Evolutionary conservation across 2,113 vertebrate species (phyloP).

Genomic region (Arvicanthis niloticus): DNA sequence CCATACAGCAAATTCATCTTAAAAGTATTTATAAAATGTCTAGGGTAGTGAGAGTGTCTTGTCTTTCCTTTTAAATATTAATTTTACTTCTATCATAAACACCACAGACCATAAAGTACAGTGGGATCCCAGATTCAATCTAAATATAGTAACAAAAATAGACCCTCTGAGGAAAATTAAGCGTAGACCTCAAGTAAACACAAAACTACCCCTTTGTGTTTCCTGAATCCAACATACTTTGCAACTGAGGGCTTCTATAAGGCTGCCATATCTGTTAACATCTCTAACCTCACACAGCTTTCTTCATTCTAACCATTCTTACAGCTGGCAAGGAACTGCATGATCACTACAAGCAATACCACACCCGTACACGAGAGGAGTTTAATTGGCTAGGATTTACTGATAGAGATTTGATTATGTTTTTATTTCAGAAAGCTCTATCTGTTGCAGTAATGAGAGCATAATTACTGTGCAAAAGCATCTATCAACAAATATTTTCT

Average conservation of each 20-base stretch:
- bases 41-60: neutral
- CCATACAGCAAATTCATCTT: neutral
- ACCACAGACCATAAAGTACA: neutral
- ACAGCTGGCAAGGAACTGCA: slow-evolving; percentile 31
- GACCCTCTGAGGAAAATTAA: neutral
- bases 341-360: neutral
- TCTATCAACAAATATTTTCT: slow-evolving; percentile 60
- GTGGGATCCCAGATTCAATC: neutral
- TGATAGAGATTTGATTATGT: slow-evolving; percentile 52
- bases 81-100: neutral
- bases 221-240: neutral
- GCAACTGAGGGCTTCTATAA: neutral
- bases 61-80: neutral
- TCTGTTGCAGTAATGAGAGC: slow-evolving; percentile 56
- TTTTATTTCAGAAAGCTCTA: slow-evolving; percentile 64
- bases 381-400: slow-evolving; percentile 47
- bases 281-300: neutral
- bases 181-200: neutral
- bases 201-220: neutral
- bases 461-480: slow-evolving; percentile 59
- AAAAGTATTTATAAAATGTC: neutral
- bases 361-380: neutral
- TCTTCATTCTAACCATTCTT: slow-evolving; percentile 47
- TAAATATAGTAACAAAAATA: neutral
- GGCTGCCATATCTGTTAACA: slow-evolving; percentile 17